Base-by-base conservation (phyloP, 2,113 vertebrate species). In the Alaudala cheleensis region DNA sequence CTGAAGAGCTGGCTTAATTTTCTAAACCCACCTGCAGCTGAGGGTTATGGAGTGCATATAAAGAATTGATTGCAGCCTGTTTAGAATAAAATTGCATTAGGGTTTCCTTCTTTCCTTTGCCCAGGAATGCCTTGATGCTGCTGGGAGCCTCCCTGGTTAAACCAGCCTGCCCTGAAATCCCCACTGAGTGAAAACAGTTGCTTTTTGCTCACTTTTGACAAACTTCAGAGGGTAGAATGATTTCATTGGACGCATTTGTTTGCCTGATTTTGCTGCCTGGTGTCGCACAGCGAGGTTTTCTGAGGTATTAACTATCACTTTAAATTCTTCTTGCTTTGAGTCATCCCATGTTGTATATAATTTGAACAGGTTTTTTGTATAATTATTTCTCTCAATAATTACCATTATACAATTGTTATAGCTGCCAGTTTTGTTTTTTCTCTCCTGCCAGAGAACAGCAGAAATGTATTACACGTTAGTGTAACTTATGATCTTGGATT, bases 301-400 rank as follows among this genome's bases (percentile, higher is more conserved):
- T 44, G 56, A 76, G 88, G 86, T 86, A 33, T 77, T 88, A 77
- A 33, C 86, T 62, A 73, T 92, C 26, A 12, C 69, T 95, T 92
- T 37, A 87, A 89, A 95, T 96, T 93, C 72, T 84, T 77, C 69
- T 93, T 0, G 0, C 77, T 93, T 95, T 86, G 83, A 93, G 42
- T 87, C 65, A 50, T 81, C 82, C 73, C 72, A 74, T 44, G 51
- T 57, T 1, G 0, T 69, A 21, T 51, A 64, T 69, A 90, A 76
- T 88, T 72, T 60, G 49, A 92, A 57, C 89, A 95, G 86, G 81
- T 81, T 93, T 95, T 42, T 92, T 64, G 29, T 91, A 11, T 89
- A 95, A 95, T 95, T 95, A 91, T 96, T 96, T 95, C 73, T 67
- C 83, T 56, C 87, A 92, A 85, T 96, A 97, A 96, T 96, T 92